Conservation (phyloP, 2,888 invertebrate genomes). For the Notocelia uddmanniana region DNA sequence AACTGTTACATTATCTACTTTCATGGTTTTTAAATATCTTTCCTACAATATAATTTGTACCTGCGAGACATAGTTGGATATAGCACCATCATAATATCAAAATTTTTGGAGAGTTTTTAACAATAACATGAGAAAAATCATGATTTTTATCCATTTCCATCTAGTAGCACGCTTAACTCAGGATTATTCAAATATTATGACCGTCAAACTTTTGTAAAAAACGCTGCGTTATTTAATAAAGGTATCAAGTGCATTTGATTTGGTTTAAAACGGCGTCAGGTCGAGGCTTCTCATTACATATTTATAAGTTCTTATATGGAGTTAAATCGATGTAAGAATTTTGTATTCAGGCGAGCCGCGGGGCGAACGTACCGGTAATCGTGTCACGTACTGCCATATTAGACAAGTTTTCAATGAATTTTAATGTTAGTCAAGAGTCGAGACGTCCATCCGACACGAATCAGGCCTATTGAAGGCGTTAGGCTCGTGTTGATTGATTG, state of each 20-base stretch:
- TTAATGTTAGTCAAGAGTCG: constrained; percentile 60
- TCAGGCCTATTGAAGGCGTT: constrained; percentile 49
- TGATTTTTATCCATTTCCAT: constrained; percentile 9
- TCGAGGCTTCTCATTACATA: constrained; percentile 56
- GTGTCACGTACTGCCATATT: constrained; percentile 66
- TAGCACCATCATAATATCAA: not conserved
- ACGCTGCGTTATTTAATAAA: constrained; percentile 50
- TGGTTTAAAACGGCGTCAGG: constrained; percentile 47
- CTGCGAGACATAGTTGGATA: not conserved
- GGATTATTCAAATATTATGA: constrained; percentile 42
- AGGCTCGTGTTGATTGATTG: constrained; percentile 47
- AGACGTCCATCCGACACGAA: constrained; percentile 48
- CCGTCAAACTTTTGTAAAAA: constrained; percentile 17
- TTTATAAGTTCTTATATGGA: constrained; percentile 61
- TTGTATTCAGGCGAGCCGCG: constrained; percentile 56
- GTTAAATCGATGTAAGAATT: constrained; percentile 63
- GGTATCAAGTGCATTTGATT: constrained; percentile 52
- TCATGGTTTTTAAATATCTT: constrained; percentile 10
- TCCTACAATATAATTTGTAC: constrained; percentile 7
- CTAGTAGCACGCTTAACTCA: constrained; percentile 16
- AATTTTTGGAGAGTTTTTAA: too few species aligned
- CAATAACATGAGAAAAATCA: too few species aligned
- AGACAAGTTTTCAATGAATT: constrained; percentile 74
- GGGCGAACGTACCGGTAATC: constrained; percentile 55
- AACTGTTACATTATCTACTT: constrained; percentile 21